A percentile compares a stretch with the other conserved stretches of the same genome.
These are phyloP conservation scores for Brachyrhaphis roseni DNA, from an alignment of 2,797 vertebrate species.

Conservation along the genomic window DNA sequence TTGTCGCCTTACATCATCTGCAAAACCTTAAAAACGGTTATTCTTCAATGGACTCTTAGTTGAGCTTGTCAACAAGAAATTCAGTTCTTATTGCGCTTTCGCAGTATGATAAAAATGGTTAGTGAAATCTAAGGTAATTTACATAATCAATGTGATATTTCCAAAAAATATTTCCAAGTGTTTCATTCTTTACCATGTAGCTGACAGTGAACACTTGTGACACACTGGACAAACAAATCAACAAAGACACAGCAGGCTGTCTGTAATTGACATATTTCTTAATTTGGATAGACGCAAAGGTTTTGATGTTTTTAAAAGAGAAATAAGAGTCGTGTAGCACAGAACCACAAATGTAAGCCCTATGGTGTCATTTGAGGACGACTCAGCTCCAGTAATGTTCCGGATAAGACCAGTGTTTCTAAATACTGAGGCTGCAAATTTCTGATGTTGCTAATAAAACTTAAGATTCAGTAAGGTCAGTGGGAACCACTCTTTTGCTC, in stretches of 20 bases:
- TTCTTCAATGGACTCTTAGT: background rate
- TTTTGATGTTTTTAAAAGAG: background rate
- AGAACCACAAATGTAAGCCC: background rate
- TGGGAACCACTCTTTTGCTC: background rate
- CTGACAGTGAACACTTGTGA: background rate
- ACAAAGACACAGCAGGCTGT: slow-evolving; percentile 7
- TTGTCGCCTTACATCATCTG: slow-evolving; percentile 29
- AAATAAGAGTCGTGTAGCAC: background rate
- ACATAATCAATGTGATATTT: slow-evolving; percentile 1
- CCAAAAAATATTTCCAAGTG: background rate
- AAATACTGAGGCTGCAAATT: background rate
- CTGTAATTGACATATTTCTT: background rate
- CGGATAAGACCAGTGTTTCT: background rate
- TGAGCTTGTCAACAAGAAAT: slow-evolving; percentile 11
- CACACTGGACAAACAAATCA: background rate
- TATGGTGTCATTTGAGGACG: background rate
- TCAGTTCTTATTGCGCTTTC: background rate
- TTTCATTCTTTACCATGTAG: background rate
- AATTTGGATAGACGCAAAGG: background rate
- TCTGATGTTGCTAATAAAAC: background rate
- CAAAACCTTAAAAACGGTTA: background rate
- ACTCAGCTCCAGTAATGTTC: background rate
- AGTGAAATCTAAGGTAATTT: background rate
- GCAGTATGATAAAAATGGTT: background rate
- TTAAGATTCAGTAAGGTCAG: background rate